A percentile compares a stretch with the other conserved stretches of the same genome.
Conservation (phyloP, 2,797 vertebrate genomes). For the Amblyraja radiata region DNA sequence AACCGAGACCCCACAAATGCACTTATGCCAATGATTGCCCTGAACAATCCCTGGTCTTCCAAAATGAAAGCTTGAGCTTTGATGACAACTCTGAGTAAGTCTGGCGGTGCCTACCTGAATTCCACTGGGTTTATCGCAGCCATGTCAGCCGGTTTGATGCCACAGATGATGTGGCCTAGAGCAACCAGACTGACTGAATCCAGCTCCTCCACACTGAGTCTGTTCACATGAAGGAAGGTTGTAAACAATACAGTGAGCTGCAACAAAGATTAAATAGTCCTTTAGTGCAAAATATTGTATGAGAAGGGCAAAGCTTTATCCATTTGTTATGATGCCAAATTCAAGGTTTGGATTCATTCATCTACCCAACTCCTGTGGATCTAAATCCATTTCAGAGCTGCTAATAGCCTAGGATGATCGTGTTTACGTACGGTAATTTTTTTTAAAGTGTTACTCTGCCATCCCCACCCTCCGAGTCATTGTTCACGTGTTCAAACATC, state of each 20-base stretch:
- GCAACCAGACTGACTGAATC: constrained; percentile 63
- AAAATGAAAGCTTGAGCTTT: too few species aligned
- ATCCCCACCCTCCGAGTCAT: background rate
- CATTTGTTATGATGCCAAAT: background rate
- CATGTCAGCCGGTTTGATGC: constrained; percentile 56
- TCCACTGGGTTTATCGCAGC: constrained; percentile 58
- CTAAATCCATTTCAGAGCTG: background rate
- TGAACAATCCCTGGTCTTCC: too few species aligned
- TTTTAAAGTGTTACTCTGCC: background rate
- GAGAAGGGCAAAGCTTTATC: background rate
- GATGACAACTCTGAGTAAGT: background rate
- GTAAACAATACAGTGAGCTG: constrained; percentile 58
- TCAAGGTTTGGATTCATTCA: background rate
- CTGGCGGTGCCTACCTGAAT: constrained; percentile 56
- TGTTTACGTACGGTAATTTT: background rate
- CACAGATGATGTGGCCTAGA: constrained; percentile 64
- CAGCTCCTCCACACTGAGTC: constrained; percentile 53
- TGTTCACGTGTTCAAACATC: background rate
- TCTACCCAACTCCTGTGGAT: background rate
- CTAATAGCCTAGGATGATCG: background rate
- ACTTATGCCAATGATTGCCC: background rate
- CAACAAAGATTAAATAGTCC: background rate
- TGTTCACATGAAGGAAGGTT: constrained; percentile 54
- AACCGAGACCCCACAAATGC: background rate
- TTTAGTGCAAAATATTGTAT: background rate